These are phyloP conservation scores for Nyctibius bracteatus DNA, from an alignment of 2,113 vertebrate genomes.

Conservation along the genomic window DNA sequence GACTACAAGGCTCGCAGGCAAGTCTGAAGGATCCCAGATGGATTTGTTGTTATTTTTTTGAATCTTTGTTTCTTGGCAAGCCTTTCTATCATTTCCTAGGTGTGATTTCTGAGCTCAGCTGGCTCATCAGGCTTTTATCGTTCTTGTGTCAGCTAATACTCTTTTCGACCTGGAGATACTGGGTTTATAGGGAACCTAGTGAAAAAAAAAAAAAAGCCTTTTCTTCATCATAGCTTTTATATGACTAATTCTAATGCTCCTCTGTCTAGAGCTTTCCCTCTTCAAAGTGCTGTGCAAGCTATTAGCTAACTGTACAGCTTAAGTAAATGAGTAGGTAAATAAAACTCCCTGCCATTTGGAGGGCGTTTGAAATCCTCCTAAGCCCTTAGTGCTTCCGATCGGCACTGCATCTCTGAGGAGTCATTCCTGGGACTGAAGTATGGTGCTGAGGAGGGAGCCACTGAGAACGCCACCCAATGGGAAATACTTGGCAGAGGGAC, in stretches of 20 bases:
- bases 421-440: background rate
- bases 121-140: background rate
- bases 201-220: background rate
- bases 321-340: background rate
- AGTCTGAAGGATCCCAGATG: background rate
- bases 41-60: background rate
- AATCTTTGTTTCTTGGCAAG: background rate
- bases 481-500: background rate
- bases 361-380: background rate
- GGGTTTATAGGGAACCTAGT: background rate
- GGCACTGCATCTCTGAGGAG: background rate
- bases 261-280: background rate
- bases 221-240: background rate
- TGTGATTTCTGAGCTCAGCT: background rate
- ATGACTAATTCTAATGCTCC: background rate
- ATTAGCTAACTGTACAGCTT: background rate
- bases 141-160: background rate
- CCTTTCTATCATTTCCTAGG: background rate
- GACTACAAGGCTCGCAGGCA: background rate
- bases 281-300: background rate
- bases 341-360: background rate
- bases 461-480: background rate
- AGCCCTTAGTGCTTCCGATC: background rate
- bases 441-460: background rate
- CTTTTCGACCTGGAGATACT: background rate